Percentiles rank a stretch among this genome's conserved stretches.
Conservation (phyloP, 2,888 invertebrate genomes). For the Antitype chi region DNA sequence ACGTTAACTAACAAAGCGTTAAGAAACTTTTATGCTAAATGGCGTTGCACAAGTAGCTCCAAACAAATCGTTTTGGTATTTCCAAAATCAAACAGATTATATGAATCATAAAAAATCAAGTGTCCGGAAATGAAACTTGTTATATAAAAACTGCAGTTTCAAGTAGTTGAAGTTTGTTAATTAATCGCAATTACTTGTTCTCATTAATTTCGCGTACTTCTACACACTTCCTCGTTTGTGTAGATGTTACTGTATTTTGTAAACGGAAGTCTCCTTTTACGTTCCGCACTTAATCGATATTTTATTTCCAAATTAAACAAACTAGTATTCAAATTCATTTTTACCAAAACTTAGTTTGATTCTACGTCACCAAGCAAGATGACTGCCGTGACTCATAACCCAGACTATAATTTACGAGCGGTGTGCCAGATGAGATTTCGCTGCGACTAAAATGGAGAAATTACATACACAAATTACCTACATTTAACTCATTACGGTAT, state of each 20-base stretch:
- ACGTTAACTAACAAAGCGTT: conserved; percentile 27
- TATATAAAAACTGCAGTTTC: neutral
- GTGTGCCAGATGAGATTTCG: neutral
- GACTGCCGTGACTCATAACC: neutral
- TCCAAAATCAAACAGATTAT: conserved; percentile 8
- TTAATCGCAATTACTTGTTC: conserved; percentile 12
- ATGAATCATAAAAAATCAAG: neutral
- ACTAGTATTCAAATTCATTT: neutral
- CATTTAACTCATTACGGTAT: neutral
- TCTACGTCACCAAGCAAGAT: neutral
- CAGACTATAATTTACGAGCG: neutral
- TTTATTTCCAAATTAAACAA: neutral
- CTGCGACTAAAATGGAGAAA: neutral
- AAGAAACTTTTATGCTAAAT: conserved; percentile 23
- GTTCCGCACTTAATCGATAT: neutral
- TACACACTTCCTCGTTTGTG: neutral
- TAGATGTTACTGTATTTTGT: neutral
- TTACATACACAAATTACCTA: neutral
- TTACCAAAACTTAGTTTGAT: neutral
- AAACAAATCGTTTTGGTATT: neutral
- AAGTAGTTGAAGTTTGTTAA: neutral
- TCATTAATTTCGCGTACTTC: neutral
- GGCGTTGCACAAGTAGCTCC: conserved; percentile 2
- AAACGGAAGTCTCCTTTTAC: conserved; percentile 6
- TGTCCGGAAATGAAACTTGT: neutral